Base-by-base conservation (phyloP, 2,797 vertebrate species). In the Spinus olivaceus region DNA sequence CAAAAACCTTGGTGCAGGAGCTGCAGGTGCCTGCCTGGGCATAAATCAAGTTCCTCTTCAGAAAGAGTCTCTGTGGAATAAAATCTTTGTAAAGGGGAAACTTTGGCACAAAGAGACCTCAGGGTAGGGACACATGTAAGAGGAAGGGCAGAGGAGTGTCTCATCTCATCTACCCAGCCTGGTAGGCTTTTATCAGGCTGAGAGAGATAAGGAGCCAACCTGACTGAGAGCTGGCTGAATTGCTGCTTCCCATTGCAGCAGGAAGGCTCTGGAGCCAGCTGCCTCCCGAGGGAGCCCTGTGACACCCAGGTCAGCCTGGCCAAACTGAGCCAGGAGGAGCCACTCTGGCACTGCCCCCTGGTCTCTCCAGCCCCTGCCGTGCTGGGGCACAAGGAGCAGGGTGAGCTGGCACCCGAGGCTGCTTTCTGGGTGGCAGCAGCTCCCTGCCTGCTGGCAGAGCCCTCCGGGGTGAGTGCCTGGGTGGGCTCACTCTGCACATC, bases 401-500 rank as follows among this genome's bases (percentile, higher is more conserved):
- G 6, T 14, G 3, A 65, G 84, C 51, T 49, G 81, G 2, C 32
- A 3, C 60, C 59, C 32, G 35, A 33, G 88, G 56, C 86, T 86
- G 46, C 59, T 56, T 15, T 37, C 46, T 9, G 30, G 0, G 3
- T 9, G 18, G 19, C 8, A 41, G 2, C 41, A 67, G 69, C 72
- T 77, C 86, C 89, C 59, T 42, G 35, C 72, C 86, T 14, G 10
- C 10, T 49, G 56, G 28, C 30, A 18, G 32, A 21, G 71, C 60
- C 49, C 87, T 77, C 42, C 11, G 0, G 0, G 63, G 51, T 2
- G 12, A 49, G 37, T 33, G 1, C 37, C 84, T 30, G 16, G 41
- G 15, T 22, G 77, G 65, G 77, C 46, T 94, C 88, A 27, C 56
- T 90, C 88, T 86, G 77, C 42, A 39, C 77, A 89, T 32, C 63